Base-by-base conservation (phyloP, 2,888 invertebrate genomes). In the Stomorhina lunata region DNA sequence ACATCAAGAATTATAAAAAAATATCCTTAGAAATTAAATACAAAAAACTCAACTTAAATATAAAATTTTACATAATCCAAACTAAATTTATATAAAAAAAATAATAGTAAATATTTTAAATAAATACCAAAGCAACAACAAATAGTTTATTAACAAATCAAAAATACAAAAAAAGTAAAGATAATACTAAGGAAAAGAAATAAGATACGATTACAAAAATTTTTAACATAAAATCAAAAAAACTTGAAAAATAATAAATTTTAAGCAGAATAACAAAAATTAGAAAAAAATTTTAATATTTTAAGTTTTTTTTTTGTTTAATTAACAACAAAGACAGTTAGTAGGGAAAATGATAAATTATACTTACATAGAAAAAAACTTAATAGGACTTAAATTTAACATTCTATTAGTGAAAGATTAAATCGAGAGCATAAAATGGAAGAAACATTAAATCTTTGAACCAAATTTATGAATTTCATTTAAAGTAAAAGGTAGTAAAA, bases 211-310 rank as follows among this genome's bases (percentile, higher is more conserved):
- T n/a, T n/a, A 77, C 66, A 84, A 80, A n/a, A 82, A 71, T 43
- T 45, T 77, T 77, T 45, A 78, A 80, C 68, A 71, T 43, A 22
- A 75, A 80, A 84, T 81, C 84, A 40, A 57, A 45, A 61, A 27
- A 48, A 45, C 72, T 1, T 22, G 17, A 40, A n/a, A 27, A 75
- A 3, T n/a, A 69, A 71, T 10, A 50, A 43, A 76, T 55, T 53
- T 32, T 22, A 71, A 59, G 6, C 40, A 68, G n/a, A 29, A 12
- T 0, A 61, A 55, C 5, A 29, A 34, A 53, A n/a, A n/a, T n/a
- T n/a, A n/a, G 5, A 48, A 59, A 59, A 27, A 32, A 22, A 15
- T 34, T 15, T 17, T 15, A 73, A 29, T 2, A 50, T 40, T 48
- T 61, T 15, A 68, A n/a, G 2, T 32, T 10, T 12, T 4, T 25